Conservation (phyloP, 2,797 vertebrate genomes). For the Picus viridis region DNA sequence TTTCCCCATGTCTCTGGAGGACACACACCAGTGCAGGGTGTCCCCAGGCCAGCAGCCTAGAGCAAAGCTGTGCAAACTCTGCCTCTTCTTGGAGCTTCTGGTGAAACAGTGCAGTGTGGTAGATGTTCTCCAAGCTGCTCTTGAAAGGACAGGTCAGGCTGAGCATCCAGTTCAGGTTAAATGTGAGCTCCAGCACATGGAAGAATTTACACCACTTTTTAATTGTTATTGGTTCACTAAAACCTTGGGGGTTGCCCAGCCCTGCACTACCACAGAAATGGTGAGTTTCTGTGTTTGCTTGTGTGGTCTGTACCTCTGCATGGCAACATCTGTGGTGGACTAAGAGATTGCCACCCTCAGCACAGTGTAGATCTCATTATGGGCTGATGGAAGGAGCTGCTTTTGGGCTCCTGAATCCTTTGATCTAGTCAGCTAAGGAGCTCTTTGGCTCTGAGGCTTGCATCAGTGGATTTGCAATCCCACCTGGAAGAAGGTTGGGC, state of each 20-base stretch:
- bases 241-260: background rate
- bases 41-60: accelerated
- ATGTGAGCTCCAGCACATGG: background rate
- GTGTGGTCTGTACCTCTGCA: background rate
- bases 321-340: background rate
- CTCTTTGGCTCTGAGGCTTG: background rate
- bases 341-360: background rate
- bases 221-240: background rate
- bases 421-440: background rate
- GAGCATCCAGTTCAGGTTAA: background rate
- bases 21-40: background rate
- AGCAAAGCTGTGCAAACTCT: background rate
- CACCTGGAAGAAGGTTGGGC: background rate
- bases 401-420: background rate
- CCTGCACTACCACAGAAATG: background rate
- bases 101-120: background rate
- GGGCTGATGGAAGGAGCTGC: background rate
- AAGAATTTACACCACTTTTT: background rate
- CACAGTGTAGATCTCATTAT: background rate
- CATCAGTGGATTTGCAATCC: background rate
- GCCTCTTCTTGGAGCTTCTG: background rate
- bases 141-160: background rate
- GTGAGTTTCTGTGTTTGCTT: background rate
- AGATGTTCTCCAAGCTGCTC: background rate
- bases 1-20: background rate